These are phyloP conservation scores for Eclectus roratus DNA, from an alignment of 2,113 vertebrate species.

Conservation along the genomic window DNA sequence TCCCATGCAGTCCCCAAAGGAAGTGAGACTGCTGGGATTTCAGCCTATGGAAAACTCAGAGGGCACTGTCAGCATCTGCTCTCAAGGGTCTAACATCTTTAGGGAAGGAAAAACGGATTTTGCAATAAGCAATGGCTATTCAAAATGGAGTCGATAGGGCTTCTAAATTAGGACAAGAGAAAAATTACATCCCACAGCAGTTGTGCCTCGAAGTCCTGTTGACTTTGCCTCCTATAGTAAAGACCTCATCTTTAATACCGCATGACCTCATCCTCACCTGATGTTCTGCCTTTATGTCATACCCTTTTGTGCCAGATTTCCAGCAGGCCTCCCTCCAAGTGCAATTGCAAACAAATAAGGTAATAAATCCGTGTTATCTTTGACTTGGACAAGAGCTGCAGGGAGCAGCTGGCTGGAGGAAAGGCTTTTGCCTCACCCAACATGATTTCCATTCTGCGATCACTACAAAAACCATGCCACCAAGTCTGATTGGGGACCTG, in stretches of 20 bases:
- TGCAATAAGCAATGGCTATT: background rate
- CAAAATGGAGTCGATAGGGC: background rate
- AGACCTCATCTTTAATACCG: background rate
- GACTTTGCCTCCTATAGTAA: background rate
- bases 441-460: background rate
- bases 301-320: background rate
- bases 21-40: background rate
- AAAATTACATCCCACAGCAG: background rate
- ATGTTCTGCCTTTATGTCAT: background rate
- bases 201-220: background rate
- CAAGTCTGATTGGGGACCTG: background rate
- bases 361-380: background rate
- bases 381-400: background rate
- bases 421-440: background rate
- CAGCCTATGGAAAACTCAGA: background rate
- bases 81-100: background rate
- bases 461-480: background rate
- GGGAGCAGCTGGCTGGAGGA: background rate
- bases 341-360: background rate
- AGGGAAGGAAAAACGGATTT: background rate
- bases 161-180: background rate
- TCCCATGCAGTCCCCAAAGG: background rate
- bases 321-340: conserved; percentile 3
- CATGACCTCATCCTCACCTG: background rate
- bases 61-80: background rate